These are phyloP conservation scores for Drosophila kepulauana DNA, from an alignment of 1,140 invertebrate species.

Conservation along the genomic window DNA sequence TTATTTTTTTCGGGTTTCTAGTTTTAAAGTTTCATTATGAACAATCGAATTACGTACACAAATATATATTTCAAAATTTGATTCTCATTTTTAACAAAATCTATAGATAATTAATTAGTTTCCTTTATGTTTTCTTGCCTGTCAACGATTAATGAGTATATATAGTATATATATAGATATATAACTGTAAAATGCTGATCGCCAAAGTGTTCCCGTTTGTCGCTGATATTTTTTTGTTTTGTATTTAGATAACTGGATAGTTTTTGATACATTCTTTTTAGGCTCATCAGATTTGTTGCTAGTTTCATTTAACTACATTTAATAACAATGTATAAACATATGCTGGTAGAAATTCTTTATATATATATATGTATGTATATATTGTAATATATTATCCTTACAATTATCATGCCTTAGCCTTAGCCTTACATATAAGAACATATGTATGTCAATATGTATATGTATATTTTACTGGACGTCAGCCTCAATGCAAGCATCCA, in stretches of 20 bases:
- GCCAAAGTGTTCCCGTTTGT: constrained; percentile 59
- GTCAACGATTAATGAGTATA: constrained; percentile 28
- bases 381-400: constrained; percentile 2
- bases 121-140: background rate
- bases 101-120: constrained; percentile 52
- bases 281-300: constrained; percentile 65
- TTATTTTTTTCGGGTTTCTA: constrained; percentile 9
- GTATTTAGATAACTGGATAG: constrained; percentile 1
- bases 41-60: constrained; percentile 79
- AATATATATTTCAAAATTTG: constrained; percentile 66
- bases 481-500: constrained; percentile 11
- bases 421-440: constrained; percentile 18
- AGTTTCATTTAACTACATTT: constrained; percentile 73
- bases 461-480: constrained; percentile 38
- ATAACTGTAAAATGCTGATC: constrained; percentile 46
- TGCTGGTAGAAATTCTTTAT: constrained; percentile 27
- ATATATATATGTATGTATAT: constrained; percentile 20
- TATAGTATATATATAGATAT: constrained; percentile 29
- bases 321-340: constrained; percentile 78
- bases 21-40: constrained; percentile 43
- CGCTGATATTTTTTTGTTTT: constrained; percentile 49
- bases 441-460: background rate
- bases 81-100: constrained; percentile 48
- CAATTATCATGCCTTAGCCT: constrained; percentile 15
- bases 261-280: constrained; percentile 36